Evolutionary conservation across 2,888 invertebrate genomes (phyloP).

Genomic region (Temnothorax rugatulus): DNA sequence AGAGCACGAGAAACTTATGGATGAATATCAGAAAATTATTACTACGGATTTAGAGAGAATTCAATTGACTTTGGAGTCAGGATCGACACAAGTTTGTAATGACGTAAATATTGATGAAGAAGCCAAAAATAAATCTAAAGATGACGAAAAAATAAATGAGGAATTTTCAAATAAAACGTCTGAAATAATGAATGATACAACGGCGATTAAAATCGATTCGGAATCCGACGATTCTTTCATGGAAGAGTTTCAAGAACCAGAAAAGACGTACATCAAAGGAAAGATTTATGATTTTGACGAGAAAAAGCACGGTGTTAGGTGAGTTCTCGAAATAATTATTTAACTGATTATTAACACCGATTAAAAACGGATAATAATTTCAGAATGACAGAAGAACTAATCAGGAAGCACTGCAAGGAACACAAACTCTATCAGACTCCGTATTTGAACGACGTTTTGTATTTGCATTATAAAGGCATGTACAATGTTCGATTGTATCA

Average conservation of each 20-base stretch:
- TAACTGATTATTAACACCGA: background rate
- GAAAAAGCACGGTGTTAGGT: constrained; percentile 81
- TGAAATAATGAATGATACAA: background rate
- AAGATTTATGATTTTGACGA: constrained; percentile 82
- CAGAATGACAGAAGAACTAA: constrained; percentile 94
- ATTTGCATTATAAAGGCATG: constrained; percentile 96
- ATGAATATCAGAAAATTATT: constrained; percentile 57
- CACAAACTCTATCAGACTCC: constrained; percentile 95
- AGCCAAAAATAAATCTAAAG: background rate
- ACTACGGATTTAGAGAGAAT: constrained; percentile 23
- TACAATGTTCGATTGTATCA: background rate
- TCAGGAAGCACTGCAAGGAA: constrained; percentile 94
- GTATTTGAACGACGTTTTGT: constrained; percentile 95
- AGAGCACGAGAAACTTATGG: constrained; percentile 48
- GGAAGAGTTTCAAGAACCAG: constrained; percentile 50
- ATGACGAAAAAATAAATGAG: background rate
- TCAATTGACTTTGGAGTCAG: background rate
- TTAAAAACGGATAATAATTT: constrained; percentile 61
- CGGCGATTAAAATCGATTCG: constrained; percentile 36
- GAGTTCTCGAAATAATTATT: constrained; percentile 15
- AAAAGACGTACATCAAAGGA: constrained; percentile 73
- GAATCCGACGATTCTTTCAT: constrained; percentile 60
- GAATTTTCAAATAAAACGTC: background rate
- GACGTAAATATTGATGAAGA: background rate
- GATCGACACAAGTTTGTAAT: background rate